Base-by-base conservation (phyloP, 2,113 vertebrate genomes). In the Oriolus oriolus region DNA sequence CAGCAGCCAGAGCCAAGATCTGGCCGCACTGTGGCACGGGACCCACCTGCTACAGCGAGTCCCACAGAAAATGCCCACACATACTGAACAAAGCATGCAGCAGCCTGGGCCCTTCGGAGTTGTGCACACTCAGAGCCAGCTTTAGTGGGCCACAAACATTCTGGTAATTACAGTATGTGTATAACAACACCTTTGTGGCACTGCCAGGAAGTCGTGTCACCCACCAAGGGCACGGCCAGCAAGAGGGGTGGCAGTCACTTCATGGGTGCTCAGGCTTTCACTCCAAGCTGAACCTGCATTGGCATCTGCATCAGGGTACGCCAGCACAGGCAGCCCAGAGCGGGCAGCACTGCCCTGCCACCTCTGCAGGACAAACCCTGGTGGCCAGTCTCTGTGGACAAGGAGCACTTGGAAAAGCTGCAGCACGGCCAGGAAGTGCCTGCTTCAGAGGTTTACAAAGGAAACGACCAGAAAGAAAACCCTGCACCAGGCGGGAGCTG, bases 1-100 rank as follows among this genome's bases (percentile, higher is more conserved):
- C 57, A 9, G 35, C 8, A 70, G 59, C 50, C 68, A 30, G 60
- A 42, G 19, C 31, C 6, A 3, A 49, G 21, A 41, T 6, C 63
- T 23, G 7, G 35, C 16, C 1, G 4, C 16, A 4, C 1, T 0
- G 6, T 44, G 31, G 54, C 61, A 33, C 44, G 0, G 0, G 60
- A 13, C 10, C 42, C 64, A 26, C 16, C n/a, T 26, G 69, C 52
- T 16, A 1, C 18, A 50, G 53, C 1, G 1, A 47, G 28, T 16
- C 18, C 70, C 42, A 19, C 26, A 49, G 81, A 37, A n/a, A 64
- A 49, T 1, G 10, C 7, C 3, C 8, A 21, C n/a, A 2, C 0
- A 1, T 9, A 15, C 26, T 44, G 33, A 44, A 35, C 8, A 20
- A 4, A 41, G 65, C 80, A 53, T 5, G 17, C 45, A 49, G 64